phyloP scores from a whole-genome alignment of 2,888 invertebrate species.

The Drosophila suboccidentalis region DNA sequence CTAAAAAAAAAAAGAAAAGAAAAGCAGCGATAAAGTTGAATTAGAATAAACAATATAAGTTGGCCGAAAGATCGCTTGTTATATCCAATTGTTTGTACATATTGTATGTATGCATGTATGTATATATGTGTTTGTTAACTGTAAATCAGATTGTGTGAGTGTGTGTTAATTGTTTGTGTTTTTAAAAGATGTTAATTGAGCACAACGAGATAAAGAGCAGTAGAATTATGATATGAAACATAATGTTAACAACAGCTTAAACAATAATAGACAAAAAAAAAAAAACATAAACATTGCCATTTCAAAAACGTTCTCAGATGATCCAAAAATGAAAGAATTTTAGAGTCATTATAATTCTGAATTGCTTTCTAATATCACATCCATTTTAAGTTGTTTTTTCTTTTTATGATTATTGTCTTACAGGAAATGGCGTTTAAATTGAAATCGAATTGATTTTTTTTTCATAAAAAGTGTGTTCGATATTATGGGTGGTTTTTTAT shows the following conservation, averaged over 20 bases:
- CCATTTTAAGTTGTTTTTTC: background rate
- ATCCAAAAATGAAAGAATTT: background rate
- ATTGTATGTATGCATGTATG: constrained; percentile 6
- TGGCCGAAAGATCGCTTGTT: constrained; percentile 7
- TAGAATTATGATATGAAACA: constrained; percentile 37
- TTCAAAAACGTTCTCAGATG: constrained; percentile 10
- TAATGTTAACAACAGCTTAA: constrained; percentile 46
- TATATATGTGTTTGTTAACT: constrained; percentile 6
- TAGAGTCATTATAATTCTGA: background rate
- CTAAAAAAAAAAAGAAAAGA: background rate
- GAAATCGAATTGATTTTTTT: constrained; percentile 24
- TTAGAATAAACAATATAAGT: constrained; percentile 21
- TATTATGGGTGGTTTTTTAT: constrained; percentile 19
- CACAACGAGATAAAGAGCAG: constrained; percentile 49
- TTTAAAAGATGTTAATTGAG: constrained; percentile 42
- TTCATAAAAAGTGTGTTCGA: constrained; percentile 43
- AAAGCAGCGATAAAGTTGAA: background rate
- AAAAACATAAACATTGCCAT: constrained; percentile 11
- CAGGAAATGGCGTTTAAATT: constrained; percentile 27
- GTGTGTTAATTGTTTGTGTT: constrained; percentile 33
- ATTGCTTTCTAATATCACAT: background rate
- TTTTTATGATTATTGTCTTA: background rate
- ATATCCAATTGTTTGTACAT: constrained; percentile 10
- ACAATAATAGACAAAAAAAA: constrained; percentile 25
- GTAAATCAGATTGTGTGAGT: constrained; percentile 3